Conservation (phyloP, 2,113 vertebrate genomes). For the Lucifuga dentata region DNA sequence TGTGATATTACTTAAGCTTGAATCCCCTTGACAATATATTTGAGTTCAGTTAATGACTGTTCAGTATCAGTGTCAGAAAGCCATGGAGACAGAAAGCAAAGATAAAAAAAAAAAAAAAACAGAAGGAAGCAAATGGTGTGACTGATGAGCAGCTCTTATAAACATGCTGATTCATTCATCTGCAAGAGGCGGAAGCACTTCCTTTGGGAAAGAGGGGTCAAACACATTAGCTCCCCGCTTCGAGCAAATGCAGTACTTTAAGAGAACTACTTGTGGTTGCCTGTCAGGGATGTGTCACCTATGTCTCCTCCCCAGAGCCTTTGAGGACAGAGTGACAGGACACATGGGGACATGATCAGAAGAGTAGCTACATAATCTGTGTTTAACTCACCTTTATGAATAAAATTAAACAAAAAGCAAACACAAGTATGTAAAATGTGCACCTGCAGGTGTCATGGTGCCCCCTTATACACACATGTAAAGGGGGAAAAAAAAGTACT, state of each 20-base stretch:
- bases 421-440: too few relatives aligned
- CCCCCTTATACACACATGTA: too few relatives aligned
- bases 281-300: conserved; percentile 51
- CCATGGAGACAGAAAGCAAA: conserved; percentile 34
- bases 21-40: conserved; percentile 30
- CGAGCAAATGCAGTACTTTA: conserved; percentile 53
- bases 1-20: conserved; percentile 13
- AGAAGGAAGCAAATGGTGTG: conserved; percentile 34
- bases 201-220: conserved; percentile 74
- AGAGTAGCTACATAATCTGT: too few relatives aligned
- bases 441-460: too few relatives aligned
- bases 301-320: conserved; percentile 22
- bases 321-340: conserved; percentile 26
- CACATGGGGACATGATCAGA: background rate
- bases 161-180: conserved; percentile 76
- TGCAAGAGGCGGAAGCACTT: conserved; percentile 51
- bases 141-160: conserved; percentile 68
- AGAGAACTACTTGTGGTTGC: conserved; percentile 40
- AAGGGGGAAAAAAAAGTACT: too few relatives aligned
- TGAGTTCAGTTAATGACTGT: conserved; percentile 50
- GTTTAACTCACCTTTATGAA: conserved; percentile 29
- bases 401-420: background rate
- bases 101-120: conserved; percentile 40
- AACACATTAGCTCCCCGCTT: conserved; percentile 72
- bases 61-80: conserved; percentile 44